phyloP scores from a whole-genome alignment of 2,797 vertebrate species.

The Pseudochromis fuscus region DNA sequence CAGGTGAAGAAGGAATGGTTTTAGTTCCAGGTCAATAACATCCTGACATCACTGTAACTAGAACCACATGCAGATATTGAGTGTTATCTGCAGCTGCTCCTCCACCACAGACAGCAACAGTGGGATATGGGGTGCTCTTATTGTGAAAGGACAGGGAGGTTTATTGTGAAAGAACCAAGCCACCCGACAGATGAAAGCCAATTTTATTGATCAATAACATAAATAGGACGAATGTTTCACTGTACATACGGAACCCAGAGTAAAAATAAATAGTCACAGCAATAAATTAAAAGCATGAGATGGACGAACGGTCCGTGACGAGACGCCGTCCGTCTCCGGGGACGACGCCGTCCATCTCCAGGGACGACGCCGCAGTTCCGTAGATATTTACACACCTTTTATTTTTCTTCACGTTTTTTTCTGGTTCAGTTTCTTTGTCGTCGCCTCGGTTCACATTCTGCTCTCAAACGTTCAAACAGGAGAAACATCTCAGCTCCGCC shows the following conservation, averaged over 20 bases:
- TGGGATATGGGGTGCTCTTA: too few species aligned
- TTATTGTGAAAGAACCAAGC: too few species aligned
- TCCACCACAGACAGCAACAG: too few species aligned
- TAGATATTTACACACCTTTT: conserved; percentile 73
- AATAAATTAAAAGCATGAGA: conserved; percentile 70
- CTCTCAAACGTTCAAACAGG: too few species aligned
- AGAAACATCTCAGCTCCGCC: too few species aligned
- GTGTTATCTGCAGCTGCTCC: too few species aligned
- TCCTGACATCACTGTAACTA: too few species aligned
- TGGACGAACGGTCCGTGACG: conserved; percentile 38
- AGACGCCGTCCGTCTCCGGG: conserved; percentile 33
- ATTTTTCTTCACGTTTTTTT: conserved; percentile 42
- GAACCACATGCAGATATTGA: too few species aligned
- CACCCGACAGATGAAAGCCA: conserved; percentile 67
- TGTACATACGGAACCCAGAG: conserved; percentile 66
- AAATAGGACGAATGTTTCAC: conserved; percentile 80
- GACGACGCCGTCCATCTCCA: conserved; percentile 11
- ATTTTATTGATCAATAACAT: conserved; percentile 85
- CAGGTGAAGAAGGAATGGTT: too few species aligned
- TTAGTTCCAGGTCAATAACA: too few species aligned
- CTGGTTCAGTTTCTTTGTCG: conserved; percentile 29
- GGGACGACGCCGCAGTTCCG: conserved; percentile 46
- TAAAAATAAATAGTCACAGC: conserved; percentile 78
- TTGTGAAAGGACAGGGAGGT: too few species aligned
- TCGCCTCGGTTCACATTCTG: conserved; percentile 41